Evolutionary conservation across 2,888 invertebrate genomes (phyloP), one percentile per base, ranked within the genome.

Genomic region (Operophtera brumata): DNA sequence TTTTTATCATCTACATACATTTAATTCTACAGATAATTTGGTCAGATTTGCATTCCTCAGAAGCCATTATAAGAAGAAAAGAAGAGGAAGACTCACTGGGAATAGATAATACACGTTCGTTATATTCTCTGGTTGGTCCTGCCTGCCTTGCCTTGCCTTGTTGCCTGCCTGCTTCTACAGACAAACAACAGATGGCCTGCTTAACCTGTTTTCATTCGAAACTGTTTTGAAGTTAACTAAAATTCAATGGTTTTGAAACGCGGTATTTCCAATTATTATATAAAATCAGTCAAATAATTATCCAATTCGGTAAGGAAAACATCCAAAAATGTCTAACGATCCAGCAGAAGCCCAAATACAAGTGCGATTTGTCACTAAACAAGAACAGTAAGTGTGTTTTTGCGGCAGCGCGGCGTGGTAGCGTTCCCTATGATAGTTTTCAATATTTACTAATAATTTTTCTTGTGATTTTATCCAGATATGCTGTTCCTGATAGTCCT

Each of bases 401-500:
- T 64, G 54, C n/a, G n/a, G n/a, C n/a, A n/a, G n/a, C 37, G 70
- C 71, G 71, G 56, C 57, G 53, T 59, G 57, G 46, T 51, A 14
- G 34, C 26, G 12, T 26, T 11, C 28, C n/a, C 1, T 13, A 20
- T 4, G 20, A 32, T 32, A 32, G 14, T 12, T n/a, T 28, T 25
- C 26, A 32, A 6, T 13, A 28, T 3, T 43, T 42, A 30, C 14
- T 47, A 39, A 39, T 40, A 51, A n/a, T n/a, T n/a, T n/a, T 41
- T n/a, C 8, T 0, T 41, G 34, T 58, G 44, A 13, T 46, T 66
- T 61, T 20, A 45, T 43, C 6, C 78, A 97, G 97, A 66, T 96
- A 94, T 92, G 96, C 97, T 6, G 94, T 98, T 42, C 94, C 97
- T 6, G 96, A 97, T 80, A 93, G 92, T 64, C 96, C 97, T 0